Conservation (phyloP, 2,888 invertebrate species). For the Invenusta paracnida region DNA sequence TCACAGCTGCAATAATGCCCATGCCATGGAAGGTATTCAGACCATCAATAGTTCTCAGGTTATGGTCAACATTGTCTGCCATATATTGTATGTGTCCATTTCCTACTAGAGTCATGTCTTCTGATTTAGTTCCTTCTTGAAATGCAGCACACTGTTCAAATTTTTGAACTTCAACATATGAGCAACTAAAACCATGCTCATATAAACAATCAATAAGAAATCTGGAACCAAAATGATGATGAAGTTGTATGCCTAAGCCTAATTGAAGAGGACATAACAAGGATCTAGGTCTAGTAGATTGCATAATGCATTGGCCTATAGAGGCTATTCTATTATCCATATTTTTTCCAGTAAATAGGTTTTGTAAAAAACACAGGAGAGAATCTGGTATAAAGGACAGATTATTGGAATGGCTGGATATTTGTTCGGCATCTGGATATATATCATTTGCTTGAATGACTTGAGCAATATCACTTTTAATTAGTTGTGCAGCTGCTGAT, state of each 20-base stretch:
- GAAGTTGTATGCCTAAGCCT: slow-evolving; percentile 48
- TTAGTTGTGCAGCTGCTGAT: slow-evolving; percentile 47
- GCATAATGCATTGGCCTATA: slow-evolving; percentile 48
- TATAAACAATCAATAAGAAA: slow-evolving; percentile 48
- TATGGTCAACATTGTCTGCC: slow-evolving; percentile 51
- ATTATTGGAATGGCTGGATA: slow-evolving; percentile 33
- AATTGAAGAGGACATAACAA: slow-evolving; percentile 48
- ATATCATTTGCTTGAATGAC: slow-evolving; percentile 33
- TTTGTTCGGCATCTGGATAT: slow-evolving; percentile 46
- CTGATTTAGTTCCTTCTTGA: slow-evolving; percentile 39
- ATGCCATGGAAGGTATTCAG: slow-evolving; percentile 49
- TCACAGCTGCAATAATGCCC: slow-evolving; percentile 48
- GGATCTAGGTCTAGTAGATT: slow-evolving; percentile 46
- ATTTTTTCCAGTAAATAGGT: slow-evolving; percentile 39
- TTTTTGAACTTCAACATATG: background rate
- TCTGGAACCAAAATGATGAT: slow-evolving; percentile 48
- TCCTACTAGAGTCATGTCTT: slow-evolving; percentile 30
- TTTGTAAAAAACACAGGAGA: slow-evolving; percentile 42
- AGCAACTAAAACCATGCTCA: slow-evolving; percentile 46
- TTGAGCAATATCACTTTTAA: slow-evolving; percentile 48
- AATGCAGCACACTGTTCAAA: slow-evolving; percentile 46
- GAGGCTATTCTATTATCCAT: slow-evolving; percentile 44
- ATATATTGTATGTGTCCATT: slow-evolving; percentile 47
- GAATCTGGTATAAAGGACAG: slow-evolving; percentile 44
- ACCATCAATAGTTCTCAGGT: slow-evolving; percentile 48